Evolutionary conservation across 2,797 vertebrate species (phyloP), one percentile per base, ranked within the genome.

Genomic region (Hybognathus amarus): DNA sequence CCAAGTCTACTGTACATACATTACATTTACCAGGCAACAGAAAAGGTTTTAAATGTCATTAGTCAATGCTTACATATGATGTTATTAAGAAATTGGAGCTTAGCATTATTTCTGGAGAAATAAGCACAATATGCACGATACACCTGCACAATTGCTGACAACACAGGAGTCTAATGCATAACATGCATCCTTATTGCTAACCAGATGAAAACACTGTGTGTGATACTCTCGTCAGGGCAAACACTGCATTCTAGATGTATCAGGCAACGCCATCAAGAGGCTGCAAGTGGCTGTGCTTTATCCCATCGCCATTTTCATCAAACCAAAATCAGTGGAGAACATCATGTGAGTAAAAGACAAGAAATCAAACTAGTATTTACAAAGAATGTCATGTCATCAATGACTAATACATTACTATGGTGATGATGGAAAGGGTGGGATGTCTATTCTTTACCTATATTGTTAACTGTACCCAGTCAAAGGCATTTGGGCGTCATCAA

Each of bases 201-300:
- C 56, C 24, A 40, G 38, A 40, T 59, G 33, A 36, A 59, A 76
- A 59, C 17, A 20, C n/a, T 24, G 40, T 80, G n/a, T 74, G 59
- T 67, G 42, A n/a, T 47, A 36, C 73, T 22, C 82, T 67, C 83
- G 89, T 87, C 92, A 99, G 98, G 97, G 97, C 11, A 99, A 99
- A 91, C 98, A 99, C 86, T 99, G 98, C 87, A 99, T 99, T 90
- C 96, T 99, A 73, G 98, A 99, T 86, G 98, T 99, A 83, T 99
- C 98, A 6, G 98, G 98, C 83, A 99, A 99, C 85, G 98, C 98
- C 20, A 99, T 99, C 93, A 99, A 99, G 93, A 96, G 98, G 85
- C 94, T 99, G 76, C 98, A 99, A 91, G 95, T 97, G 83, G 97
- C 98, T 61, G 96, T 94, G 90, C 95, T 99, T 24, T 97, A 97